These are phyloP conservation scores for Turdus rufiventris DNA, from an alignment of 2,113 vertebrate genomes.

Conservation along the genomic window DNA sequence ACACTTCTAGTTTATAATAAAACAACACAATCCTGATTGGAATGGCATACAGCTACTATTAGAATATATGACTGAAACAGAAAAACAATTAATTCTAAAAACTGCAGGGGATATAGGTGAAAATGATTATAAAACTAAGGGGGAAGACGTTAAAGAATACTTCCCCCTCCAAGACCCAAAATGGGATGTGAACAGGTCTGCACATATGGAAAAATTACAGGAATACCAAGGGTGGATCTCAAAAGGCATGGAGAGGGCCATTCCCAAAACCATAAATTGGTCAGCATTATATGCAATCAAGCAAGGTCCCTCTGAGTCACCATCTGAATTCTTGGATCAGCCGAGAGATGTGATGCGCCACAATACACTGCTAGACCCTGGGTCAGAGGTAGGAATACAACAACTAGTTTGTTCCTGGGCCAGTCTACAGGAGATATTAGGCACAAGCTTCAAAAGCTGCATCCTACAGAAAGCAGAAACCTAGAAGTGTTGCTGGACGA, in stretches of 20 bases:
- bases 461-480: background rate
- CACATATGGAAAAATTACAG: background rate
- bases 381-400: no score
- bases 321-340: no score
- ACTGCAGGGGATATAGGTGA: background rate
- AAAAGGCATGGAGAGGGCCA: background rate
- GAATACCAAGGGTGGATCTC: background rate
- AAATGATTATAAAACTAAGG: background rate
- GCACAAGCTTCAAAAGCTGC: background rate
- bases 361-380: no score
- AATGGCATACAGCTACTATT: background rate
- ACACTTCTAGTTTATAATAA: background rate
- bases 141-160: background rate
- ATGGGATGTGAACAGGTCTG: background rate
- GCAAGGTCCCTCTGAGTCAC: no score
- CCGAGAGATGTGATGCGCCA: no score
- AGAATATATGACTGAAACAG: background rate
- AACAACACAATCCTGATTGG: background rate
- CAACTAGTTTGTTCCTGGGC: background rate
- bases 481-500: background rate
- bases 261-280: no score
- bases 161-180: background rate
- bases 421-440: background rate
- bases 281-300: no score
- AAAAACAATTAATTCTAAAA: background rate